Evolutionary conservation across 2,888 invertebrate genomes (phyloP).

Genomic region (Trachelus tabidus): DNA sequence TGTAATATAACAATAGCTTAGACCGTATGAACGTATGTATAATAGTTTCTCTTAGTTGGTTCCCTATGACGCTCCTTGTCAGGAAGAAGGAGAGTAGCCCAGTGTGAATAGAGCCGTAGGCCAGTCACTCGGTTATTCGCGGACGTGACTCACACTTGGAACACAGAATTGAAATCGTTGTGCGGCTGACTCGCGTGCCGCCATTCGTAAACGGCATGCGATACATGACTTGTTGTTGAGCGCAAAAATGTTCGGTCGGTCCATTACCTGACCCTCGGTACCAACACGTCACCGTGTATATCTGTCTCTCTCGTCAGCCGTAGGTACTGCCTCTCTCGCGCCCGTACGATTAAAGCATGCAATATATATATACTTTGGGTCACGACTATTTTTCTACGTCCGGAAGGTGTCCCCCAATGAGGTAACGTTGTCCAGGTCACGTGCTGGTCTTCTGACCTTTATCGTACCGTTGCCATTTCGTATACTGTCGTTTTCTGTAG

Average conservation of each 20-base stretch:
- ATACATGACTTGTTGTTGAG: not conserved
- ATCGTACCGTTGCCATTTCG: not conserved
- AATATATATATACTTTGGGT: not conserved
- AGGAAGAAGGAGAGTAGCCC: not conserved
- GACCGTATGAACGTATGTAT: not conserved
- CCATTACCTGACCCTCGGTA: not conserved
- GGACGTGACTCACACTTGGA: conserved; percentile 43
- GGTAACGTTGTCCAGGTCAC: not conserved
- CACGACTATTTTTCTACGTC: not conserved
- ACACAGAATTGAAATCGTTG: conserved; percentile 1
- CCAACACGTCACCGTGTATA: not conserved
- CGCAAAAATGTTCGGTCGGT: not conserved
- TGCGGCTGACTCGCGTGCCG: not conserved
- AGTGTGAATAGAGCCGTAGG: not conserved
- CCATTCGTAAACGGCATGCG: not conserved
- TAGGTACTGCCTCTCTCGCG: not conserved
- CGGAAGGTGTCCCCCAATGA: not conserved
- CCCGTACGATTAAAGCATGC: not conserved
- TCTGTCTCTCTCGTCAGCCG: not conserved
- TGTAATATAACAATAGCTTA: not conserved
- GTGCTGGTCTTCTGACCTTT: not conserved
- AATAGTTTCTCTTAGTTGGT: not conserved
- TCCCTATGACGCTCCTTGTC: not conserved
- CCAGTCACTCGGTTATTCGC: conserved; percentile 36
- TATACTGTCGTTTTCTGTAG: not conserved